phyloP scores from a whole-genome alignment of 2,797 vertebrate genomes.

The Garrulus glandarius region DNA sequence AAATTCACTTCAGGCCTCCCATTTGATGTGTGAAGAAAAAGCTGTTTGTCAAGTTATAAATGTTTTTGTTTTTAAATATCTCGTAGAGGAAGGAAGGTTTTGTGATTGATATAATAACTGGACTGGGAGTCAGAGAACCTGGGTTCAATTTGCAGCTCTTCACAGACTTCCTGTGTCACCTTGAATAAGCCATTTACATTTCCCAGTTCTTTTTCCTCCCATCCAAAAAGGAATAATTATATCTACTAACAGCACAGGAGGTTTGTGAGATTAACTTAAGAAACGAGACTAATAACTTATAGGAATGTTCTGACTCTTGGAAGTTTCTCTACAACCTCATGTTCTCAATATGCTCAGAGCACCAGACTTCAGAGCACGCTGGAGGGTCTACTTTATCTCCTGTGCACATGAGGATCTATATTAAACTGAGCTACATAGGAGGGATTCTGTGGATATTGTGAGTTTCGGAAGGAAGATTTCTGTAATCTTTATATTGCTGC shows the following conservation, averaged over 20 bases:
- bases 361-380: not conserved
- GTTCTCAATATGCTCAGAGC: conserved; percentile 1
- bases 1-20: not conserved
- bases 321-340: not conserved
- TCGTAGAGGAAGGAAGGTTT: conserved; percentile 37
- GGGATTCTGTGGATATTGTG: not conserved
- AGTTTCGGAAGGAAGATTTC: not conserved
- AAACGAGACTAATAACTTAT: not conserved
- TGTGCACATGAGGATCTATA: not conserved
- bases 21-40: not conserved
- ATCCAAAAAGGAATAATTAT: conserved; percentile 12
- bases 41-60: not conserved
- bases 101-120: conserved; percentile 36
- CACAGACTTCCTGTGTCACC: conserved; percentile 52
- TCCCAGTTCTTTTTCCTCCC: conserved; percentile 12
- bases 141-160: conserved; percentile 56
- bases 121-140: conserved; percentile 39
- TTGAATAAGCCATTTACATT: conserved; percentile 41
- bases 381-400: not conserved
- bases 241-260: not conserved
- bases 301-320: not conserved
- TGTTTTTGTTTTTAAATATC: conserved; percentile 5
- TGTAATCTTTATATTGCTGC: not conserved
- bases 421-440: not conserved
- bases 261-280: not conserved